Evolutionary conservation across 2,113 vertebrate species (phyloP).

Genomic region (Aldabrachelys gigantea): DNA sequence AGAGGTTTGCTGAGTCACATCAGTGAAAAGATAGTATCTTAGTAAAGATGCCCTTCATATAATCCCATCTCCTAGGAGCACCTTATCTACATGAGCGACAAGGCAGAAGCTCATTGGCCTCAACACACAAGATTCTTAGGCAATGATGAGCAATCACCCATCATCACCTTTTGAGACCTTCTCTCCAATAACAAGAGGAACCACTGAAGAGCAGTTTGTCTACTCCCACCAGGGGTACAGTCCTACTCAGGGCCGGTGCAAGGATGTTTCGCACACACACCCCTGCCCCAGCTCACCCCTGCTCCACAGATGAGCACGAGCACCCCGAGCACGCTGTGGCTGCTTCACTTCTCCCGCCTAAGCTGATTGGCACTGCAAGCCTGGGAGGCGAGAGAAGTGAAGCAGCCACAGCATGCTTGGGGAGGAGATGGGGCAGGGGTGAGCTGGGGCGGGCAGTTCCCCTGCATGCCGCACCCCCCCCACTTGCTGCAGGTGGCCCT

Average conservation of each 20-base stretch:
- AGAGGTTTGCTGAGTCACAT: slow-evolving; percentile 41
- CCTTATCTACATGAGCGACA: neutral
- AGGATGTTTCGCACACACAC: too few relatives aligned
- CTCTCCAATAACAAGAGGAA: neutral
- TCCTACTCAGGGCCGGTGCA: neutral
- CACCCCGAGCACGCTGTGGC: too few relatives aligned
- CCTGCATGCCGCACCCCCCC: too few relatives aligned
- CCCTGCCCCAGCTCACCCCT: too few relatives aligned
- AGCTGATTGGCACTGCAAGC: too few relatives aligned
- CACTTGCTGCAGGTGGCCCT: too few relatives aligned
- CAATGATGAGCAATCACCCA: neutral
- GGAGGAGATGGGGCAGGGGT: too few relatives aligned
- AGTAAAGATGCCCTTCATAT: neutral
- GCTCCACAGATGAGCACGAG: too few relatives aligned
- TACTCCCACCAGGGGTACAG: slow-evolving; percentile 37
- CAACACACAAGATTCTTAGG: neutral
- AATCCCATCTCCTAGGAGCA: slow-evolving; percentile 1
- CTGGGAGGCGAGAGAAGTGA: too few relatives aligned
- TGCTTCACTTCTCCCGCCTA: too few relatives aligned
- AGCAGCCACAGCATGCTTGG: too few relatives aligned
- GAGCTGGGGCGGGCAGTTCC: too few relatives aligned
- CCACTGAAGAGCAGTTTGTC: neutral
- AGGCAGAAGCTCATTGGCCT: neutral
- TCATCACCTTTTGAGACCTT: neutral
- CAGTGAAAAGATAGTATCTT: neutral